These are phyloP conservation scores for Petrocephalus schoutedeni DNA, from an alignment of 2,797 vertebrate genomes.

Conservation along the genomic window DNA sequence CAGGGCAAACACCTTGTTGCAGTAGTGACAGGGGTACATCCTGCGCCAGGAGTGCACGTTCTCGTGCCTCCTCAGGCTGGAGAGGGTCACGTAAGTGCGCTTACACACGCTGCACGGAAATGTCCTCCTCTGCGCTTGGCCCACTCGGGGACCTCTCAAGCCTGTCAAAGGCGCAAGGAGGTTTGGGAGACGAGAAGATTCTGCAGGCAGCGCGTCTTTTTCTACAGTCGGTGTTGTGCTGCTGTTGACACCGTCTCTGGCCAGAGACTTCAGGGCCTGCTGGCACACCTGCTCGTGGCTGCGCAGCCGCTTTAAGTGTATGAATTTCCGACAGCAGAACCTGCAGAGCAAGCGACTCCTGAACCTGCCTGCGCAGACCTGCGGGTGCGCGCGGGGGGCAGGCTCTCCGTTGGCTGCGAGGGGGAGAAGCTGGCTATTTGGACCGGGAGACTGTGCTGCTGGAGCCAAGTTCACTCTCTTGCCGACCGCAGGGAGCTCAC, in stretches of 20 bases:
- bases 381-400: constrained; percentile 73
- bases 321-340: constrained; percentile 85
- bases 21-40: constrained; percentile 96
- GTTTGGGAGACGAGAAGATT: constrained; percentile 50
- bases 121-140: constrained; percentile 68
- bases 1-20: constrained; percentile 94
- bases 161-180: constrained; percentile 32
- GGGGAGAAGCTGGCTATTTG: constrained; percentile 72
- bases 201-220: constrained; percentile 46
- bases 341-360: constrained; percentile 79
- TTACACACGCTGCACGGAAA: constrained; percentile 93
- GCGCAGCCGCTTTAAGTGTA: constrained; percentile 76
- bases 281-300: constrained; percentile 82
- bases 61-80: constrained; percentile 90
- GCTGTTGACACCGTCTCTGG: constrained; percentile 38
- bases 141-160: constrained; percentile 49
- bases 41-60: constrained; percentile 97
- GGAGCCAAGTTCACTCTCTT: constrained; percentile 52
- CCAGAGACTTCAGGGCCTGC: constrained; percentile 52
- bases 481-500: constrained; percentile 31
- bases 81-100: constrained; percentile 87
- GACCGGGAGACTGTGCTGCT: constrained; percentile 62
- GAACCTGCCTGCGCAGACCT: constrained; percentile 77
- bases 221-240: constrained; percentile 40
- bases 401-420: constrained; percentile 74